phyloP scores from a whole-genome alignment of 2,797 vertebrate species.

The Menidia menidia region DNA sequence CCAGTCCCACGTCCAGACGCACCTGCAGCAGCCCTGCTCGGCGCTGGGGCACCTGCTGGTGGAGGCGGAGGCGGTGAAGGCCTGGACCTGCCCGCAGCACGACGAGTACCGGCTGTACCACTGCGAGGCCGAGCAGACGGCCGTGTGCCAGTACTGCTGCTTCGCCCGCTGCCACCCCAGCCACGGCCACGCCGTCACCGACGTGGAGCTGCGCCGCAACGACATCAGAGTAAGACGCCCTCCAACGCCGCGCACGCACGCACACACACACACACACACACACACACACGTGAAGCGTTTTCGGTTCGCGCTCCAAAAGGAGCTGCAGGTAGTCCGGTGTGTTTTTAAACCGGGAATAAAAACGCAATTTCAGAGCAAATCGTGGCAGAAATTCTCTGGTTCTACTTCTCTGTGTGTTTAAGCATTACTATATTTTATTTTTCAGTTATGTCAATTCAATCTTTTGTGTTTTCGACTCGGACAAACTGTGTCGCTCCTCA shows the following conservation, averaged over 20 bases:
- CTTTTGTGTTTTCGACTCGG: neutral
- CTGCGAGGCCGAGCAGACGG: constrained; percentile 98
- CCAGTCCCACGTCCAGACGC: constrained; percentile 98
- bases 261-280: neutral
- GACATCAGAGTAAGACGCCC: constrained; percentile 93
- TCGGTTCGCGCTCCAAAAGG: too few species aligned
- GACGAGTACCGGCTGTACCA: constrained; percentile 98
- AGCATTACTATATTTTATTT: neutral
- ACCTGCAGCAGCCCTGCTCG: constrained; percentile 98
- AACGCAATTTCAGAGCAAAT: neutral
- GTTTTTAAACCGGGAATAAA: too few species aligned
- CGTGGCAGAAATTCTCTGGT: neutral
- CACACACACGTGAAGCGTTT: neutral
- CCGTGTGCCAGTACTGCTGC: constrained; percentile 99
- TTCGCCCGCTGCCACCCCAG: constrained; percentile 96
- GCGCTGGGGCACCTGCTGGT: constrained; percentile 97
- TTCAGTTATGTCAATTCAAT: neutral
- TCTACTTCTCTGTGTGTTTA: too few species aligned
- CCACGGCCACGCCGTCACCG: constrained; percentile 96
- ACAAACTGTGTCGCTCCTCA: neutral
- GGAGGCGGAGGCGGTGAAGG: constrained; percentile 95
- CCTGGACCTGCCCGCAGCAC: constrained; percentile 99
- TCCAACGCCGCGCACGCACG: neutral
- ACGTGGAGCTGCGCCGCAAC: constrained; percentile 97
- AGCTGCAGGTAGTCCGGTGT: too few species aligned